phyloP scores from a whole-genome alignment of 2,113 vertebrate species.

The Heliornis fulica region DNA sequence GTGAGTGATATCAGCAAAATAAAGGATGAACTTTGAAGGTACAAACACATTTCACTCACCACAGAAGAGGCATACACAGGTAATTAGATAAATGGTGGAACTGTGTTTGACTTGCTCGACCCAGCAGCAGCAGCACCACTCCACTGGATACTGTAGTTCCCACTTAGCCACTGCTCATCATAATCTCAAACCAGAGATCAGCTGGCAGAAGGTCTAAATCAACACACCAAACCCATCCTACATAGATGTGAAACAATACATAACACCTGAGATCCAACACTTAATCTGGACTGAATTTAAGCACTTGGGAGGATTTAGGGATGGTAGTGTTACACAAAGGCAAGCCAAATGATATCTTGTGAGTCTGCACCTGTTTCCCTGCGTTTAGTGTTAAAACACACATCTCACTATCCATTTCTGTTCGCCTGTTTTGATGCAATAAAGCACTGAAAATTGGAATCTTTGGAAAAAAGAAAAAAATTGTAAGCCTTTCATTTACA shows the following conservation, averaged over 20 bases:
- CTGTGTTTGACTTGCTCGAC: background rate
- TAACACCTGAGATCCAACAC: background rate
- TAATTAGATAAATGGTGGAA: background rate
- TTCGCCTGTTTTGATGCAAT: background rate
- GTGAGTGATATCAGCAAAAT: background rate
- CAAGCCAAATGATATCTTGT: background rate
- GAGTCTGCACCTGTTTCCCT: fast-evolving
- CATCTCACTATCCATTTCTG: background rate
- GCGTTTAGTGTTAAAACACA: background rate
- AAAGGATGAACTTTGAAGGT: background rate
- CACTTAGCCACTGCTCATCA: background rate
- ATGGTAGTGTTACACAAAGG: background rate
- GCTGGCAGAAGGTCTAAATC: background rate
- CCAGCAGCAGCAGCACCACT: background rate
- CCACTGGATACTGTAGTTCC: fast-evolving
- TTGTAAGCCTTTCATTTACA: background rate
- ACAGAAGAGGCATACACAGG: background rate
- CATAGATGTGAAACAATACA: background rate
- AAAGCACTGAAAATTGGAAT: background rate
- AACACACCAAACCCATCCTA: background rate
- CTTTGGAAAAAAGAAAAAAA: background rate
- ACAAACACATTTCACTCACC: background rate
- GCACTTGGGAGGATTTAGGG: background rate
- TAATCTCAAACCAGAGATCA: background rate
- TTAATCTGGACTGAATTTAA: background rate